phyloP scores from a whole-genome alignment of 2,113 vertebrate genomes.

The Echinops telfairi region DNA sequence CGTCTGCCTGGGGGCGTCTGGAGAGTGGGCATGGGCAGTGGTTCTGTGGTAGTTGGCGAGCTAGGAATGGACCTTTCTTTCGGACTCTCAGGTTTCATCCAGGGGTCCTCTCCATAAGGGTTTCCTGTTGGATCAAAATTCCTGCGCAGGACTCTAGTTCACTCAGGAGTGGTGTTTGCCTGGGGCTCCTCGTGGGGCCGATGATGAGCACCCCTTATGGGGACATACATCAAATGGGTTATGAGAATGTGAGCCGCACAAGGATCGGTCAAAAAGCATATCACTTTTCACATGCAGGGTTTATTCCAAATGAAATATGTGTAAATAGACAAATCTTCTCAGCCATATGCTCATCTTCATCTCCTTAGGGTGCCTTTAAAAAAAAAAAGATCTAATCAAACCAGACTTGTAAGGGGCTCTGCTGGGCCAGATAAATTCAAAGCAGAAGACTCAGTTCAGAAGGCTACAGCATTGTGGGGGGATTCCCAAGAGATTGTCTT shows the following conservation, averaged over 20 bases:
- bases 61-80: background rate
- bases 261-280: too few species aligned
- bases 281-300: too few species aligned
- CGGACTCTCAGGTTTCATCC: background rate
- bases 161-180: background rate
- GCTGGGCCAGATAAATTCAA: too few species aligned
- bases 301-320: too few species aligned
- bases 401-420: too few species aligned
- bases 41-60: background rate
- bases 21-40: background rate
- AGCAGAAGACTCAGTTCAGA: too few species aligned
- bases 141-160: background rate
- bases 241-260: background rate
- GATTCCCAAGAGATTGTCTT: too few species aligned
- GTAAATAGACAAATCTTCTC: too few species aligned
- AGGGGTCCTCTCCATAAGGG: background rate
- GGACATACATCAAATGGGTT: background rate
- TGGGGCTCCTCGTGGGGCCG: background rate
- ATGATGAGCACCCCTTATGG: background rate
- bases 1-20: background rate
- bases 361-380: too few species aligned
- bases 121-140: slow-evolving; percentile 32
- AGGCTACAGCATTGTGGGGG: too few species aligned
- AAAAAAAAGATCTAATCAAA: too few species aligned
- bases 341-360: too few species aligned